These are phyloP conservation scores for Girardia tigrina DNA, from an alignment of 2,888 invertebrate genomes.

Conservation along the genomic window DNA sequence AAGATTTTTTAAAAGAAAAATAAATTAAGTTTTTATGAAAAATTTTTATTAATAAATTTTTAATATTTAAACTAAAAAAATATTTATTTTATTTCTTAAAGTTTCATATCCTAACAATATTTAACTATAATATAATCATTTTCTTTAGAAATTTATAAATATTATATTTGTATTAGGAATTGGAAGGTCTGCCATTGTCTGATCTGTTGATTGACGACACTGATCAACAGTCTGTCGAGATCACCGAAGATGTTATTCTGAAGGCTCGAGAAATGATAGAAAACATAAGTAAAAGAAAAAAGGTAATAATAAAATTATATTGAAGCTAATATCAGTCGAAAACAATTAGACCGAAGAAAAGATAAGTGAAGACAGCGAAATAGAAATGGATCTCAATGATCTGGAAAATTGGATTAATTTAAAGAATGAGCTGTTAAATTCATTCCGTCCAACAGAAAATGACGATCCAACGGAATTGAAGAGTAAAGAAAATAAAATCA, in stretches of 20 bases:
- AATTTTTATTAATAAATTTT: no score
- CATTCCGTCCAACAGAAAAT: neutral
- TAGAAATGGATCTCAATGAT: neutral
- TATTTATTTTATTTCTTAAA: no score
- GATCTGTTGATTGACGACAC: neutral
- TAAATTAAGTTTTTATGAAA: no score
- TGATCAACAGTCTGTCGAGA: neutral
- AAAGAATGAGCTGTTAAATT: neutral
- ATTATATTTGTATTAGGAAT: no score
- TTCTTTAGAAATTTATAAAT: no score
- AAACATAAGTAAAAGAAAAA: neutral
- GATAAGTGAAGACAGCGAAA: neutral
- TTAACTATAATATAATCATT: no score
- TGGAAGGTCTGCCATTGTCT: neutral
- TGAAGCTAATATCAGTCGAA: neutral
- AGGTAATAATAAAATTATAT: neutral
- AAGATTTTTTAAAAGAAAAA: no score
- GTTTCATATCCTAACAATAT: no score
- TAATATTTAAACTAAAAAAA: no score
- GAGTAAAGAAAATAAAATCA: neutral
- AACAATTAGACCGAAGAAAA: neutral
- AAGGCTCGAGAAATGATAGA: neutral
- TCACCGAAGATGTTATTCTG: neutral
- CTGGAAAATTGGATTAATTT: neutral
- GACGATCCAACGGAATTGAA: neutral